Evolutionary conservation across 2,797 vertebrate genomes (phyloP), one percentile per base, ranked within the genome.

Genomic region (Psittacula derbiana): DNA sequence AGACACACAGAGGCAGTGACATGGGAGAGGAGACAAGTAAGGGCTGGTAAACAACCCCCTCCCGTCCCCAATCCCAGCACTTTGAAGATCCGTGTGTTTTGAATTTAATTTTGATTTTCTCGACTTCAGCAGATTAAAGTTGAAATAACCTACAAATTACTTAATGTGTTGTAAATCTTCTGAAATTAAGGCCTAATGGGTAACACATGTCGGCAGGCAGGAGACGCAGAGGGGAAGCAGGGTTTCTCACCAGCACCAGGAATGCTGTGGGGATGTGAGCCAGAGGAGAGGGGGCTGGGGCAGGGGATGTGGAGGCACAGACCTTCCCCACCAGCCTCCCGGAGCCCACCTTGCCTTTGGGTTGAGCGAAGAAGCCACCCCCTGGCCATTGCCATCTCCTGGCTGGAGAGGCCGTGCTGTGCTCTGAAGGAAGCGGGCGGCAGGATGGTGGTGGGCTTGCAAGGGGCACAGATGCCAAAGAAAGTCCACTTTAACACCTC

Each of bases 101-200:
- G 98, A 98, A 98, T 98, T 98, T 98, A 98, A 98, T 98, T 98
- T 97, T 97, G 98, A 98, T 98, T 98, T 98, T 98, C 98, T 98
- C 94, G 97, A 98, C 98, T 98, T 98, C 98, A 97, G 98, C 98
- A 98, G 98, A 98, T 98, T 98, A 98, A 98, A 98, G 98, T 98
- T 98, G 98, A 98, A 98, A 98, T 98, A 98, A 98, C 98, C 98
- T 98, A 98, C 98, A 98, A 98, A 98, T 98, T 98, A 98, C 98
- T 98, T 98, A 98, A 98, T 98, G 98, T 98, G 98, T 97, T 98
- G 98, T 98, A 98, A 98, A 98, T 98, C 98, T 98, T 98, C 98
- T 98, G 97, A 98, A 98, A 98, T 98, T 98, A 98, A 92, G 98
- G 97, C 97, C 98, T 98, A 98, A 98, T 98, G 97, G 97, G 97